Evolutionary conservation across 2,797 vertebrate genomes (phyloP).

Genomic region (Pseudomugil tenellus): DNA sequence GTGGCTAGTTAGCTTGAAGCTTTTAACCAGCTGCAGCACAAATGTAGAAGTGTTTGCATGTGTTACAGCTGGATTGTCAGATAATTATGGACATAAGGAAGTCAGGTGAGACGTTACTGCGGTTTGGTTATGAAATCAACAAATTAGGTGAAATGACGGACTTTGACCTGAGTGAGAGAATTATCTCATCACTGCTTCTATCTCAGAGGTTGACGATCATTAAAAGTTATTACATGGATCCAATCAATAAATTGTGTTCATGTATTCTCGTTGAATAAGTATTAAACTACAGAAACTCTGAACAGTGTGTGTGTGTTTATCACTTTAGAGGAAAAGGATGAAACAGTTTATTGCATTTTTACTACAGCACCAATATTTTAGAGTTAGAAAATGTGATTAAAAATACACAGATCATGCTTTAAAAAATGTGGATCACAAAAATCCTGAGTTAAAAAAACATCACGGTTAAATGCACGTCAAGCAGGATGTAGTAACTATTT

Average conservation of each 20-base stretch:
- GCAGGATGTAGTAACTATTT: too few relatives aligned
- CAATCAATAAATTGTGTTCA: slow-evolving; percentile 60
- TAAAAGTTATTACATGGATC: slow-evolving; percentile 50
- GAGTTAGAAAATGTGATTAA: slow-evolving; percentile 17
- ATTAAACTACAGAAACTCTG: slow-evolving; percentile 75
- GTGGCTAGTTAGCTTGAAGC: slow-evolving; percentile 23
- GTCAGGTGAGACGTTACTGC: slow-evolving; percentile 19
- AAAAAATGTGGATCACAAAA: slow-evolving; percentile 14
- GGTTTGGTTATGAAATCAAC: slow-evolving; percentile 14
- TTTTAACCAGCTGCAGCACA: background rate
- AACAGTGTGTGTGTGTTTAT: slow-evolving; percentile 16
- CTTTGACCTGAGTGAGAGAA: slow-evolving; percentile 9
- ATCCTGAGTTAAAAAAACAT: slow-evolving; percentile 13
- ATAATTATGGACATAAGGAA: slow-evolving; percentile 11
- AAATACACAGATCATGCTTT: background rate
- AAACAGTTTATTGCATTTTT: slow-evolving; percentile 5
- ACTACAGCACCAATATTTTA: background rate
- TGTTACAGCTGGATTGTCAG: slow-evolving; percentile 19
- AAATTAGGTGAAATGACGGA: slow-evolving; percentile 27
- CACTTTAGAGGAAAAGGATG: slow-evolving; percentile 14
- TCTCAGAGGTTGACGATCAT: slow-evolving; percentile 19
- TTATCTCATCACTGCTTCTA: background rate
- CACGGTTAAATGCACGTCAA: slow-evolving; percentile 62
- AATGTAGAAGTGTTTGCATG: slow-evolving; percentile 5
- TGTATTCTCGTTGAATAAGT: slow-evolving; percentile 69